These are phyloP conservation scores for Oscheius sp. DNA, from an alignment of 2,888 invertebrate genomes.

Conservation along the genomic window DNA sequence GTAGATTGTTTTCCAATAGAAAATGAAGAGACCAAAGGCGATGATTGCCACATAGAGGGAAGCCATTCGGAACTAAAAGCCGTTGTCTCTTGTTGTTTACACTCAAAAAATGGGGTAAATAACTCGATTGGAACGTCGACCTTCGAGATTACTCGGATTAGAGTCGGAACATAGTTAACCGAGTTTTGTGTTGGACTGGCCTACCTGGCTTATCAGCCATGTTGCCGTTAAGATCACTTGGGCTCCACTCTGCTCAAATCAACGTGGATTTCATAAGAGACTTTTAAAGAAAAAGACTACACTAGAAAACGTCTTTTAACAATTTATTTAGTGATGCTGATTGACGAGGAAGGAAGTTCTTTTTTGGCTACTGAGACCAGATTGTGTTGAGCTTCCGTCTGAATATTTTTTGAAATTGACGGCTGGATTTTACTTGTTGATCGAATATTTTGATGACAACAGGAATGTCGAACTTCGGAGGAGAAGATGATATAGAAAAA, in stretches of 20 bases:
- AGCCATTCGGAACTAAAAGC: too few species aligned
- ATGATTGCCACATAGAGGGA: not conserved
- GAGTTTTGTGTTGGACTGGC: too few species aligned
- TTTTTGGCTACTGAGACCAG: too few species aligned
- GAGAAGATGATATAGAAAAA: conserved; percentile 8
- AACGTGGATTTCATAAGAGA: too few species aligned
- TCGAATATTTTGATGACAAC: not conserved
- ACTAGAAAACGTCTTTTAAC: too few species aligned
- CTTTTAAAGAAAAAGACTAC: too few species aligned
- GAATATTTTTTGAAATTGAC: not conserved
- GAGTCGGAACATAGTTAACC: not conserved
- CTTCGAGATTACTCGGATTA: not conserved
- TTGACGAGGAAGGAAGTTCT: too few species aligned
- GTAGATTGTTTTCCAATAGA: conserved; percentile 30
- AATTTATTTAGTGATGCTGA: too few species aligned
- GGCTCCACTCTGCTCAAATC: too few species aligned
- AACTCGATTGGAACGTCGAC: not conserved
- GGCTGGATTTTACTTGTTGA: not conserved
- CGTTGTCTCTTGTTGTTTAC: not conserved
- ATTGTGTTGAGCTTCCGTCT: too few species aligned
- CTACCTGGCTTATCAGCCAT: too few species aligned
- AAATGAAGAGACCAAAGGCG: conserved; percentile 4
- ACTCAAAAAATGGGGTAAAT: not conserved
- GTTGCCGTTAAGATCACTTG: too few species aligned
- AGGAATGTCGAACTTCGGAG: not conserved